Base-by-base conservation (phyloP, 2,113 vertebrate genomes). In the Psammodynastes pulverulentus region DNA sequence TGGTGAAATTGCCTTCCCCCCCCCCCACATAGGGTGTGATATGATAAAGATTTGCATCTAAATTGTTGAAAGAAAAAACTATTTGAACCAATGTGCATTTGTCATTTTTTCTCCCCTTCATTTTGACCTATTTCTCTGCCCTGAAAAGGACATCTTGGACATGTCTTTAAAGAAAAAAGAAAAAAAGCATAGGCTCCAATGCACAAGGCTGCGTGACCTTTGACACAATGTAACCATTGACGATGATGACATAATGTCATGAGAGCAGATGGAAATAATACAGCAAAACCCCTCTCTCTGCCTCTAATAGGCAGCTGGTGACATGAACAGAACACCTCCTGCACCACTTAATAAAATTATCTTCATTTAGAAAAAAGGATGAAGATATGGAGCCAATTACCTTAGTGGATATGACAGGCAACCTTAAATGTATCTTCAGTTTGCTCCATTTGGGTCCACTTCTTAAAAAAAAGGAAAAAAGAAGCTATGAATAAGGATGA, bases 341-440 rank as follows among this genome's bases (percentile, higher is more conserved):
- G 86, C 86, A 92, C 94, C 95, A 93, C 94, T 96, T 96, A 96
- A 97, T 96, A 93, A 97, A 96, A 96, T 95, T 94, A 95, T 97
- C 96, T 94, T 95, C 94, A 94, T 93, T 96, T 96, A 95, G 93
- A 94, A 94, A 90, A 58, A 92, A 87, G 96, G 94, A 95, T 93
- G 93, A 97, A 96, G 95, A 95, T 97, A 95, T 87, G 84, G 92
- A 97, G 94, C 92, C 92, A 95, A 93, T 96, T 97, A 95, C 92
- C 87, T 95, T 90, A 95, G 91, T 91, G 92, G 91, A 94, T 94
- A 96, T 97, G 96, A 94, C 94, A 95, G 94, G 93, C 92, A 92
- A 95, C 93, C 94, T 92, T 97, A 95, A 96, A 95, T 62, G 93
- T 95, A 93, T 92, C 90, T 91, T 94, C 91, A 88, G 21, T 58